Evolutionary conservation across 2,888 invertebrate genomes (phyloP).

Genomic region (Himalopsyche kuldschensis): DNA sequence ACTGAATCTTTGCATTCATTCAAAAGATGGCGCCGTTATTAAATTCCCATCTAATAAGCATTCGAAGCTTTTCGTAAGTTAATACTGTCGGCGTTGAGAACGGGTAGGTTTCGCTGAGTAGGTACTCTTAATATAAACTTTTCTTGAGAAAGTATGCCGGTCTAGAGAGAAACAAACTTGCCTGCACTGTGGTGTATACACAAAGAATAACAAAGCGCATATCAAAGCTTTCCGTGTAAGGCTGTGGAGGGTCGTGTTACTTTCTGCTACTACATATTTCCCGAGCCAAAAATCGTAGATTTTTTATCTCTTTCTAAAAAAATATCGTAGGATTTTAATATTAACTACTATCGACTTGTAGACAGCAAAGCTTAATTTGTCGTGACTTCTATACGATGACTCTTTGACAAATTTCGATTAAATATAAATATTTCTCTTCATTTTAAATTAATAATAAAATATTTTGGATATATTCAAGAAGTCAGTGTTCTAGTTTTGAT

Average conservation of each 20-base stretch:
- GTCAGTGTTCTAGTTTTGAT: too few relatives aligned
- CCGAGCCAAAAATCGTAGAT: background rate
- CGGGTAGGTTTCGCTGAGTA: background rate
- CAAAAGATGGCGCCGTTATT: background rate
- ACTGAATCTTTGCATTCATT: too few relatives aligned
- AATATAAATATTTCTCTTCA: too few relatives aligned
- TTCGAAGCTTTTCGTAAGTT: background rate
- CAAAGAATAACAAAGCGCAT: conserved; percentile 1
- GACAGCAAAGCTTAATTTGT: too few relatives aligned
- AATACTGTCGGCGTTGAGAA: background rate
- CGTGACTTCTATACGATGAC: too few relatives aligned
- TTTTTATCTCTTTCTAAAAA: background rate
- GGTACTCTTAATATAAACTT: background rate
- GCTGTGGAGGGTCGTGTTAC: background rate
- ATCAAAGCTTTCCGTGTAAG: background rate
- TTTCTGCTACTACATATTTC: background rate
- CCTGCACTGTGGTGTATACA: background rate
- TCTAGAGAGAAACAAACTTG: background rate
- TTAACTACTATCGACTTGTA: background rate
- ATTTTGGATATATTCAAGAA: too few relatives aligned
- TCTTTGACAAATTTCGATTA: too few relatives aligned
- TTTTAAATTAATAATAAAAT: too few relatives aligned
- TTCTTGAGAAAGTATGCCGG: background rate
- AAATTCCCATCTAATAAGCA: background rate
- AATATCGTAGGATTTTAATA: background rate